Percentiles rank a stretch among this genome's conserved stretches.
phyloP scores from a whole-genome alignment of 2,797 vertebrate species.

The Silurus lanzhouensis region DNA sequence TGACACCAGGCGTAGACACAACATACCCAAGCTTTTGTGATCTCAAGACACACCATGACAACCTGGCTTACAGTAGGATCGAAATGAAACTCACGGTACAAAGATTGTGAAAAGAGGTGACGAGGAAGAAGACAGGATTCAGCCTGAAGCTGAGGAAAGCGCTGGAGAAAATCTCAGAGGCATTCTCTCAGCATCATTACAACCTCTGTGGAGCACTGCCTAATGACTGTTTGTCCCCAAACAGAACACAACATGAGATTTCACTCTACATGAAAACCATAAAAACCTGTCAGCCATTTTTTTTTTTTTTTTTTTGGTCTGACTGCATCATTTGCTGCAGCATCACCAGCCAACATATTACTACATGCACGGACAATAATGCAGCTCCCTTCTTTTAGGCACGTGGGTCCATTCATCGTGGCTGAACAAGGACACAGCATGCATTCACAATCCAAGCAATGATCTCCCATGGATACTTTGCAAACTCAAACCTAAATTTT shows the following conservation, averaged over 20 bases:
- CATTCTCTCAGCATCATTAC: conserved; percentile 6
- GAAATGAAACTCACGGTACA: not conserved
- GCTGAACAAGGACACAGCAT: conserved; percentile 26
- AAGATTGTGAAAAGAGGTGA: not conserved
- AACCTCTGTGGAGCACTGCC: conserved; percentile 31
- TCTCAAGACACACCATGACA: conserved; percentile 11
- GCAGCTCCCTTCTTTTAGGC: not conserved
- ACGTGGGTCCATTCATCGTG: conserved; percentile 2
- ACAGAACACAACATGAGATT: not conserved
- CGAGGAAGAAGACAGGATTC: not conserved
- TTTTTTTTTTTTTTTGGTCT: not conserved
- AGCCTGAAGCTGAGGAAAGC: conserved; percentile 27
- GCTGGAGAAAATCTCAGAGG: conserved; percentile 11
- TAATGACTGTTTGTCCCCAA: conserved; percentile 22
- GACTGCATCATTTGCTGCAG: conserved; percentile 6
- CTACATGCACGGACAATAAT: conserved; percentile 3
- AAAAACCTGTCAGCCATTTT: conserved; percentile 31
- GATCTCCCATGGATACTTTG: not conserved
- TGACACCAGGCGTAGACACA: not conserved
- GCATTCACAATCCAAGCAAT: not conserved
- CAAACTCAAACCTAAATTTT: not conserved
- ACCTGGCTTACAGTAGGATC: not conserved
- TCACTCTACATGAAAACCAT: not conserved
- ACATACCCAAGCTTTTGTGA: not conserved
- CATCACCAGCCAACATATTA: conserved; percentile 1